Evolutionary conservation across 1,140 invertebrate species (phyloP), one percentile per base, ranked within the genome.

Genomic region (Lordiphosa collinella): DNA sequence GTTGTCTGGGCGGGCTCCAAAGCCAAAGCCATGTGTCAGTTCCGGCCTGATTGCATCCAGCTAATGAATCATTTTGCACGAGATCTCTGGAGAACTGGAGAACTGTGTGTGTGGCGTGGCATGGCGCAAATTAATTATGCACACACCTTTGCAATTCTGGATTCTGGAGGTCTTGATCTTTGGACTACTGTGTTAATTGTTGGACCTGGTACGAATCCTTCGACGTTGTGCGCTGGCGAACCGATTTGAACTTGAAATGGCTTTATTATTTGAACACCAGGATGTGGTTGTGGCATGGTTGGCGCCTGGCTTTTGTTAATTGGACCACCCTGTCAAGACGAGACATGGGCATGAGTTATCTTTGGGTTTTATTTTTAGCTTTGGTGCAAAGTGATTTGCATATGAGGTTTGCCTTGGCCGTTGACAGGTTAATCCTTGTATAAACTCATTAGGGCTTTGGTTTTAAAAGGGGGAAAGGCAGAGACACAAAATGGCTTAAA

Each of bases 111-210:
- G 57, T 25, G 50, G 50, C 50, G 25, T 31, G 35, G 9, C 32
- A 13, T 51, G 51, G 68, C 78, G 78, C 47, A 68, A 84, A 84
- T 84, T 84, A 84, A 84, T 84, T 84, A 84, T 84, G 78, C 78
- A 84, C 78, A 84, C 78, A 84, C 78, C 78, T 84, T 68, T 76
- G 22, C 16, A 18, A 31, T 57, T 46, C 61, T 46, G 54, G 43
- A 57, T 64, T 64, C 49, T 62, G 55, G 73, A 65, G 79, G 78
- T 84, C 78, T 84, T 85, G 78, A 84, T 84, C 78, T 84, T 73
- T 84, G 59, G 78, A 84, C 78, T 60, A 63, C 72, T 85, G 78
- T 84, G 78, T 84, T 84, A 84, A 84, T 84, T 84, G 79, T 85
- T 70, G 63, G 29, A 66, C 25, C 11, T 38, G 34, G 31, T 50